A percentile compares a stretch with the other conserved stretches of the same genome.
Evolutionary conservation across 2,888 invertebrate species (phyloP).

Genomic region (Caenorhabditis zanzibari): DNA sequence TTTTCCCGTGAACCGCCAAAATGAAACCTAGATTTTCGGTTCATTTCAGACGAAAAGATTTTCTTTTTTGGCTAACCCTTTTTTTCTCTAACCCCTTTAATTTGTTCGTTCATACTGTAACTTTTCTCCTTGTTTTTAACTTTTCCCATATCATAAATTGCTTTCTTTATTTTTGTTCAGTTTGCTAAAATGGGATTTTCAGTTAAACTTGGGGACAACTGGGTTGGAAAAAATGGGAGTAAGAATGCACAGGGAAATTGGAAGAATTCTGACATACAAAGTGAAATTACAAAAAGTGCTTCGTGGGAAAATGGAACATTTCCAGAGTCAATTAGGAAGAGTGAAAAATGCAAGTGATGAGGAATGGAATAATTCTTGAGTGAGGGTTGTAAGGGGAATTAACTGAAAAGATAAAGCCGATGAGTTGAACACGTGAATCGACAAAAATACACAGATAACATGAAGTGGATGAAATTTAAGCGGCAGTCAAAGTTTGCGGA

Average conservation of each 20-base stretch:
- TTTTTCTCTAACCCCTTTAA: neutral
- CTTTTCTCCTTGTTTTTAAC: conserved; percentile 8
- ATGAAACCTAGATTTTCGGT: conserved; percentile 52
- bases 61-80: conserved; percentile 50
- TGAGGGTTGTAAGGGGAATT: conserved; percentile 1
- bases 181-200: conserved; percentile 34
- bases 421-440: conserved; percentile 51
- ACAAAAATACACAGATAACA: conserved; percentile 55
- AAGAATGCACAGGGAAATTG: conserved; percentile 43
- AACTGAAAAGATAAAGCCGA: conserved; percentile 61
- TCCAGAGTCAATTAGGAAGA: conserved; percentile 46
- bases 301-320: conserved; percentile 36
- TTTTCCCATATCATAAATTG: conserved; percentile 27
- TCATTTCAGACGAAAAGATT: conserved; percentile 52
- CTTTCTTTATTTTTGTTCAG: conserved; percentile 33
- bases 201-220: conserved; percentile 12
- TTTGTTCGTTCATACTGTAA: conserved; percentile 5
- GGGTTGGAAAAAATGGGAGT: conserved; percentile 5
- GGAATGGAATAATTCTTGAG: conserved; percentile 24
- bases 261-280: conserved; percentile 21
- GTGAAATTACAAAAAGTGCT: conserved; percentile 16
- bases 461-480: conserved; percentile 21
- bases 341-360: conserved; percentile 4
- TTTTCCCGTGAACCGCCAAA: conserved; percentile 38
- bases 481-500: conserved; percentile 56